Conservation (phyloP, 2,797 vertebrate species). For the Neosilurus mollespiculum region DNA sequence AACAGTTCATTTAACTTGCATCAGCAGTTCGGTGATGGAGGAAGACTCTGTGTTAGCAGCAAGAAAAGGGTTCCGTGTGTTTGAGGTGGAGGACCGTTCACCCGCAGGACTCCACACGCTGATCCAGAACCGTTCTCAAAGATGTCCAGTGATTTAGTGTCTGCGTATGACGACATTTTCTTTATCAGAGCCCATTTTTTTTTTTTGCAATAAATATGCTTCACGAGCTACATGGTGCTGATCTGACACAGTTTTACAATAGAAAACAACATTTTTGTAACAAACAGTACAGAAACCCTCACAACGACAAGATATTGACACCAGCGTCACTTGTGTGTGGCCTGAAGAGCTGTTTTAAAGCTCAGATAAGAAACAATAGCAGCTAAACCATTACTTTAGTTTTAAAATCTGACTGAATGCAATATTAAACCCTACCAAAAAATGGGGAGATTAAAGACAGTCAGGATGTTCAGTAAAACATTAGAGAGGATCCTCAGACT, state of each 20-base stretch:
- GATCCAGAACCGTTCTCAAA: not conserved
- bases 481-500: not conserved
- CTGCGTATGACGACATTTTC: not conserved
- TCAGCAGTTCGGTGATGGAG: slow-evolving; percentile 39
- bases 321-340: not conserved
- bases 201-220: slow-evolving; percentile 2
- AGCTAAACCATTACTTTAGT: not conserved
- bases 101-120: slow-evolving; percentile 46
- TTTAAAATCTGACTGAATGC: not conserved
- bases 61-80: slow-evolving; percentile 31
- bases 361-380: not conserved
- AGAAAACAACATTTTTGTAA: not conserved
- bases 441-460: not conserved
- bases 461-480: not conserved
- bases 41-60: slow-evolving; percentile 44
- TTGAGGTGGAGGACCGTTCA: not conserved
- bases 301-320: not conserved
- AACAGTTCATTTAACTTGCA: slow-evolving; percentile 22
- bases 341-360: not conserved
- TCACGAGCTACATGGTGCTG: not conserved
- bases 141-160: slow-evolving; percentile 2
- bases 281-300: slow-evolving; percentile 1
- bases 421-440: not conserved
- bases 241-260: not conserved
- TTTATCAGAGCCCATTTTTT: not conserved